phyloP scores from a whole-genome alignment of 2,797 vertebrate genomes.

The Denticeps clupeoides region DNA sequence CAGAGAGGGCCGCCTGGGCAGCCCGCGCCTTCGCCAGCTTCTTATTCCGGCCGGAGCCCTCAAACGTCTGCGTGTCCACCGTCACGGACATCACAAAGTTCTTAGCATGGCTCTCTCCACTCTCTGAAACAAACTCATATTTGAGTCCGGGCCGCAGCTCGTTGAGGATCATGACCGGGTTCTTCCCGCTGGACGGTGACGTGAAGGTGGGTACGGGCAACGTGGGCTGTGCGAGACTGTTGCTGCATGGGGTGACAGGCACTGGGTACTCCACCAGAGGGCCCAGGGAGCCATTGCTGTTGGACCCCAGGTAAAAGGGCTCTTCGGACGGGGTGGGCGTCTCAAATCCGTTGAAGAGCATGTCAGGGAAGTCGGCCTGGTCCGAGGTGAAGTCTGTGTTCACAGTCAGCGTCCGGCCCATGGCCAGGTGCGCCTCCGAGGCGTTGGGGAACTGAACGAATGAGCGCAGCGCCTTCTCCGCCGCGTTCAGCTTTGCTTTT shows the following conservation, averaged over 20 bases:
- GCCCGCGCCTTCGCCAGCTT: conserved; percentile 88
- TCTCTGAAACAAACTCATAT: conserved; percentile 85
- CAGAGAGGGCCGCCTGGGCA: conserved; percentile 76
- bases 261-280: conserved; percentile 54
- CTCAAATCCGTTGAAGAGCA: conserved; percentile 85
- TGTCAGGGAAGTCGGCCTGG: conserved; percentile 77
- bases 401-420: conserved; percentile 70
- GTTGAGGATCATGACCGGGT: conserved; percentile 88
- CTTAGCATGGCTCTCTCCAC: conserved; percentile 85
- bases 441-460: conserved; percentile 85
- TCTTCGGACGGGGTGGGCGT: conserved; percentile 49
- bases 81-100: conserved; percentile 87
- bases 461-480: conserved; percentile 79
- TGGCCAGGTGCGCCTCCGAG: conserved; percentile 76
- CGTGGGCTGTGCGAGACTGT: conserved; percentile 48
- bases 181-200: conserved; percentile 64
- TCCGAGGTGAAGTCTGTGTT: conserved; percentile 89
- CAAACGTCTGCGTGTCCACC: conserved; percentile 72
- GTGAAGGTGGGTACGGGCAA: conserved; percentile 32
- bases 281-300: conserved; percentile 60
- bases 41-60: conserved; percentile 86
- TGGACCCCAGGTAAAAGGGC: conserved; percentile 63
- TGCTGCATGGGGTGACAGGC: conserved; percentile 34
- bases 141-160: conserved; percentile 82
- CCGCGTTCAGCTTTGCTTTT: conserved; percentile 83